These are phyloP conservation scores for Drosophila parvula DNA, from an alignment of 1,140 invertebrate species.

Conservation along the genomic window DNA sequence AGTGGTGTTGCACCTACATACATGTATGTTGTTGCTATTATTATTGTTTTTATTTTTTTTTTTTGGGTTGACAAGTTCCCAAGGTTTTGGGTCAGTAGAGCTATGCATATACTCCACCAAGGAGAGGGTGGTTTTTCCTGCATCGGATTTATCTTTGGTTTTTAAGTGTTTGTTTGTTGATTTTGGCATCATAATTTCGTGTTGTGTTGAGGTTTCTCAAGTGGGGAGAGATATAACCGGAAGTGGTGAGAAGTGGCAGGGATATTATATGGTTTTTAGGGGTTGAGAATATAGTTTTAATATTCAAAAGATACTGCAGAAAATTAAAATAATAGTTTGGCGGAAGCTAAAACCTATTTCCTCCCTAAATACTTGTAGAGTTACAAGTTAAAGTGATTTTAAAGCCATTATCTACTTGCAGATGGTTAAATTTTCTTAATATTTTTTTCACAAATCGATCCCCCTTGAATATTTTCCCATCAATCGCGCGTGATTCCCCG, in stretches of 20 bases:
- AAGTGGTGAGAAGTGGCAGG: constrained; percentile 10
- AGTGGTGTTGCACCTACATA: constrained; percentile 46
- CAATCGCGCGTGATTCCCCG: constrained; percentile 28
- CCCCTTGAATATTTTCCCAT: constrained; percentile 26
- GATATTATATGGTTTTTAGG: background rate
- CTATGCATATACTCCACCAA: background rate
- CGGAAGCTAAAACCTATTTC: background rate
- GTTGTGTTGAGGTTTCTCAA: constrained; percentile 39
- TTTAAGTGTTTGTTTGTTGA: constrained; percentile 46
- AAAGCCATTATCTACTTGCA: background rate
- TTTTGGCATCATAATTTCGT: constrained; percentile 37
- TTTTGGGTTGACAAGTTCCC: constrained; percentile 33
- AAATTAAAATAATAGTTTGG: background rate
- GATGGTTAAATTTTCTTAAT: background rate
- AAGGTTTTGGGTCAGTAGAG: constrained; percentile 53
- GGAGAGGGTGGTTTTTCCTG: constrained; percentile 11
- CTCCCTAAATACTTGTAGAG: background rate
- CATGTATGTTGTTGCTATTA: constrained; percentile 16
- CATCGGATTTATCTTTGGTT: constrained; percentile 43
- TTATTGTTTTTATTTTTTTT: background rate
- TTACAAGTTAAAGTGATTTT: background rate
- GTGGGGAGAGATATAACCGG: constrained; percentile 24
- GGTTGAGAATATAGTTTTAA: background rate
- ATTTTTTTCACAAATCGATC: background rate
- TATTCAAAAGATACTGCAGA: background rate